These are phyloP conservation scores for Tiliacea citrago DNA, from an alignment of 2,888 invertebrate genomes.

Conservation along the genomic window DNA sequence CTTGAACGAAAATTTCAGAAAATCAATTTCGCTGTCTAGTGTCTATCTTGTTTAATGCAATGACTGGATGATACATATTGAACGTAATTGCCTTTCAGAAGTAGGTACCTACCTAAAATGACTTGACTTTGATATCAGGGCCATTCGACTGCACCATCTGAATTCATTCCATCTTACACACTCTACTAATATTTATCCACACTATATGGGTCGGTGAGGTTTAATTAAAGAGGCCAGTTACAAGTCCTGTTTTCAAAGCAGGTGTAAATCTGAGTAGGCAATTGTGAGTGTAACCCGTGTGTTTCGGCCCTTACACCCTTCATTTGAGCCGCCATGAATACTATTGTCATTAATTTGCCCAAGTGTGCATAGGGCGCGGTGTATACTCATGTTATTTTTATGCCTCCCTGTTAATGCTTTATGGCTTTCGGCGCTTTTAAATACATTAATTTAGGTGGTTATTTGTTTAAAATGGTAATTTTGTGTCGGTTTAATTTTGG, in stretches of 20 bases:
- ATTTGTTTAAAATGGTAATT: conserved; percentile 52
- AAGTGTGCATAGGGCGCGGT: conserved; percentile 55
- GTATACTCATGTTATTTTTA: conserved; percentile 37
- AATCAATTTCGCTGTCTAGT: not conserved
- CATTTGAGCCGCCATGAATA: conserved; percentile 59
- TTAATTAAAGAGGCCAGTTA: conserved; percentile 53
- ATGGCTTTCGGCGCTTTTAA: conserved; percentile 45
- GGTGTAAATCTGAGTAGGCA: conserved; percentile 54
- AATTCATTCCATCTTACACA: not conserved
- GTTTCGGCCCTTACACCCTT: conserved; percentile 31
- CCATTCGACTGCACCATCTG: not conserved
- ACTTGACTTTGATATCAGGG: not conserved
- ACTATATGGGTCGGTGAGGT: conserved; percentile 35
- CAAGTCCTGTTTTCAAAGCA: conserved; percentile 38
- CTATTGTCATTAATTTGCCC: conserved; percentile 59
- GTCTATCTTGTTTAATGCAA: too few relatives aligned
- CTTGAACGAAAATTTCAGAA: not conserved
- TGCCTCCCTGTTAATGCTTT: conserved; percentile 48
- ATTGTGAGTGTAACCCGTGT: conserved; percentile 35
- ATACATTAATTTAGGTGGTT: conserved; percentile 34
- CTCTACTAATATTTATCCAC: conserved; percentile 35
- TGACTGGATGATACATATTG: not conserved
- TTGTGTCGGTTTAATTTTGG: conserved; percentile 37
- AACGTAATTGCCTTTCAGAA: not conserved
- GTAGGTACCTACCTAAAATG: not conserved